These are phyloP conservation scores for Falcaria lacertinaria DNA, from an alignment of 2,888 invertebrate species.

Conservation along the genomic window DNA sequence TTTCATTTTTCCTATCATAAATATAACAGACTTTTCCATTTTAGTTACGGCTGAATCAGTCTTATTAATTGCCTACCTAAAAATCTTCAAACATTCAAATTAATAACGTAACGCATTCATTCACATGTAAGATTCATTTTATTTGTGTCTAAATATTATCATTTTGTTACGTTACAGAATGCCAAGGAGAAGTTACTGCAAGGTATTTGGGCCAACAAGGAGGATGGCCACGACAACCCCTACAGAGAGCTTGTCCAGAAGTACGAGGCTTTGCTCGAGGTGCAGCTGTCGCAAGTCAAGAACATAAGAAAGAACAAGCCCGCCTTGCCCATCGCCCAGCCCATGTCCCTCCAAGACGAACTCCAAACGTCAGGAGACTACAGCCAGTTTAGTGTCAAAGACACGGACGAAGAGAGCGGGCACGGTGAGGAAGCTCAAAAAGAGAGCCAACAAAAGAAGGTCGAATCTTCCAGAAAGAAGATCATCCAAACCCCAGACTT, in stretches of 20 bases:
- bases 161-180: constrained; percentile 48
- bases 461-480: constrained; percentile 68
- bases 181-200: constrained; percentile 74
- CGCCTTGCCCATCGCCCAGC: constrained; percentile 40
- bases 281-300: constrained; percentile 83
- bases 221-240: constrained; percentile 81
- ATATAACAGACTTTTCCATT: constrained; percentile 9
- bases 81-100: neutral
- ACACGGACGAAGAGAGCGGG: constrained; percentile 83
- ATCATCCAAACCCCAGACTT: constrained; percentile 89
- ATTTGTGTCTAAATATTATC: neutral
- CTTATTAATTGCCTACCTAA: neutral
- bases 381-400: constrained; percentile 81
- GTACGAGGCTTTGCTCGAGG: constrained; percentile 89
- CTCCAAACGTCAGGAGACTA: constrained; percentile 87
- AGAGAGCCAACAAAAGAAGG: constrained; percentile 68
- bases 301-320: constrained; percentile 67
- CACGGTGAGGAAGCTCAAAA: constrained; percentile 78
- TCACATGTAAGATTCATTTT: neutral
- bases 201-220: constrained; percentile 76
- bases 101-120: neutral
- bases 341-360: constrained; percentile 84
- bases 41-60: constrained; percentile 8
- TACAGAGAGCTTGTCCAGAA: constrained; percentile 91
- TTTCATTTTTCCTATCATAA: constrained; percentile 7